Evolutionary conservation across 2,888 invertebrate genomes (phyloP).

Genomic region (Anaspis maculata): DNA sequence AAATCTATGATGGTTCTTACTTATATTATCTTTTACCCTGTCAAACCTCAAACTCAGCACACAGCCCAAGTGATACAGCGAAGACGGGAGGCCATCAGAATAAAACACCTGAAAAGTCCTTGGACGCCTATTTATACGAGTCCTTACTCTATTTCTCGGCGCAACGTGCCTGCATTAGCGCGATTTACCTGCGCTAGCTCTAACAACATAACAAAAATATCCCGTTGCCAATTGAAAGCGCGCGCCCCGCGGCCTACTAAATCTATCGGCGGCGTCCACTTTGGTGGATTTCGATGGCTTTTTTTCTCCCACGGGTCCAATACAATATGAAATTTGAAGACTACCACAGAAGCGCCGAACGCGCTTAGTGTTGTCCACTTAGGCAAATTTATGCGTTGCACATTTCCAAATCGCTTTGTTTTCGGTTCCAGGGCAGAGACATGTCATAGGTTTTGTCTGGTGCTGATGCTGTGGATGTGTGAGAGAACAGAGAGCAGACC

Average conservation of each 20-base stretch:
- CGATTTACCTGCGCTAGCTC: slow-evolving; percentile 20
- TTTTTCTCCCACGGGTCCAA: neutral
- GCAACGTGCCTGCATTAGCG: slow-evolving; percentile 4
- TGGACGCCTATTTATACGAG: slow-evolving; percentile 29
- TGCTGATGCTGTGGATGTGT: too few relatives aligned
- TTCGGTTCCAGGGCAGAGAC: too few relatives aligned
- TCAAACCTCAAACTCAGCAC: too few relatives aligned
- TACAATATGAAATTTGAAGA: too few relatives aligned
- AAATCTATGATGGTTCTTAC: too few relatives aligned
- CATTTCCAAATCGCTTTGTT: slow-evolving; percentile 10
- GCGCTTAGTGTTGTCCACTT: neutral
- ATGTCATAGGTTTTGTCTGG: too few relatives aligned
- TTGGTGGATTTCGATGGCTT: too few relatives aligned
- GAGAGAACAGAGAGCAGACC: too few relatives aligned
- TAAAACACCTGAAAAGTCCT: slow-evolving; percentile 25
- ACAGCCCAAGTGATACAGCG: too few relatives aligned
- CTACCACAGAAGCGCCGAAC: too few relatives aligned
- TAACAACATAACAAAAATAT: slow-evolving; percentile 16
- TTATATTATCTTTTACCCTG: too few relatives aligned
- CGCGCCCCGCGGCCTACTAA: neutral
- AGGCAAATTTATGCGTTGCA: slow-evolving; percentile 3
- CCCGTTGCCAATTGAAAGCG: slow-evolving; percentile 8
- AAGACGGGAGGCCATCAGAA: too few relatives aligned
- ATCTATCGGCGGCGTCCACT: neutral
- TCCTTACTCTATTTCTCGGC: slow-evolving; percentile 28